These are phyloP conservation scores for Dione juno DNA, from an alignment of 2,888 invertebrate species.

Conservation along the genomic window DNA sequence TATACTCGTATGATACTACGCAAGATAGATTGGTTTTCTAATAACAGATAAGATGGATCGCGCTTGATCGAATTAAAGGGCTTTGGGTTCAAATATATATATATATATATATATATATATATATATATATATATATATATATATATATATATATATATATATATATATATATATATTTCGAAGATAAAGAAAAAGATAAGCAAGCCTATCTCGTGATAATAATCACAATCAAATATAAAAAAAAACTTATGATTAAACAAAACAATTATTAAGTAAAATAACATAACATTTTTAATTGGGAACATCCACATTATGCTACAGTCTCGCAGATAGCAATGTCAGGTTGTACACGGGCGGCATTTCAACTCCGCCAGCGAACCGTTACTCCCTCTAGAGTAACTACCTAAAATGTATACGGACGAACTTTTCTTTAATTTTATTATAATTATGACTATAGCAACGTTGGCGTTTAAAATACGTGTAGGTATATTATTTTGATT, in stretches of 20 bases:
- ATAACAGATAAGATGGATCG: background rate
- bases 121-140: no score
- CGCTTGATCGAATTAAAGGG: no score
- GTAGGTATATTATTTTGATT: no score
- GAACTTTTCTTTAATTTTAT: constrained; percentile 5
- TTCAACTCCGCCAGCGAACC: constrained; percentile 26
- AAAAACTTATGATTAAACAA: no score
- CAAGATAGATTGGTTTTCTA: background rate
- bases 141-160: no score
- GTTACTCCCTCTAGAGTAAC: constrained; percentile 24
- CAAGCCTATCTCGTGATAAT: no score
- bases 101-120: no score
- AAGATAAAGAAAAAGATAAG: no score
- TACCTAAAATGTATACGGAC: constrained; percentile 6
- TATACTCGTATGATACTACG: background rate
- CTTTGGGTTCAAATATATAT: no score
- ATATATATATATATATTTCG: no score
- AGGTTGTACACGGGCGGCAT: constrained; percentile 17
- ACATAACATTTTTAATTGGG: background rate
- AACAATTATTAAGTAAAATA: background rate
- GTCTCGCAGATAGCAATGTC: constrained; percentile 12
- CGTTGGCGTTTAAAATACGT: no score
- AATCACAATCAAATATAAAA: no score
- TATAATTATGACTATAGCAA: background rate
- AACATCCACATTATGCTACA: constrained; percentile 15